Evolutionary conservation across 2,113 vertebrate genomes (phyloP).

Genomic region (Catagonus wagneri): DNA sequence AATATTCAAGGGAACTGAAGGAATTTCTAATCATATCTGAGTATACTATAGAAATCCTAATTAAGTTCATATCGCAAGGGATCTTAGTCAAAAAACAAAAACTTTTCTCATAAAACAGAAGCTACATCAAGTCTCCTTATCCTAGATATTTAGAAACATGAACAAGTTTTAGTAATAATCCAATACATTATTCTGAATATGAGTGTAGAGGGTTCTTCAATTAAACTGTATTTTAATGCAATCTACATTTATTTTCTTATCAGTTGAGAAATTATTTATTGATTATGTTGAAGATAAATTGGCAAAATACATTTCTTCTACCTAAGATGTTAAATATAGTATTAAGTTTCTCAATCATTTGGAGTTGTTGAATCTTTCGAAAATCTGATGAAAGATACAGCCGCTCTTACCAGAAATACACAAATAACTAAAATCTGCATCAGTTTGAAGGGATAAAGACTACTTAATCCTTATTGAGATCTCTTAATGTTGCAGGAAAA

Average conservation of each 20-base stretch:
- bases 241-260: background rate
- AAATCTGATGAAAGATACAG: background rate
- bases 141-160: background rate
- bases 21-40: background rate
- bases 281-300: background rate
- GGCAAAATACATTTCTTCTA: background rate
- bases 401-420: background rate
- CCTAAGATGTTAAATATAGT: background rate
- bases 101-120: background rate
- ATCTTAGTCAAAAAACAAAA: background rate
- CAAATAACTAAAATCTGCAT: constrained; percentile 20
- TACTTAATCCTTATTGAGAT: background rate
- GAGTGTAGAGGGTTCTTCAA: background rate
- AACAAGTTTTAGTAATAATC: background rate
- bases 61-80: background rate
- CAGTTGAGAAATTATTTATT: background rate
- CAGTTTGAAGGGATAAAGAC: background rate
- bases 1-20: background rate
- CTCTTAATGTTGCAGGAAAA: background rate
- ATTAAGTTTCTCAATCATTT: background rate
- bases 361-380: constrained; percentile 3
- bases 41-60: background rate
- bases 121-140: background rate
- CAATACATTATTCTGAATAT: background rate
- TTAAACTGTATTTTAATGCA: background rate